These are phyloP conservation scores for Nipponia nippon DNA, from an alignment of 2,113 vertebrate genomes.

Conservation along the genomic window DNA sequence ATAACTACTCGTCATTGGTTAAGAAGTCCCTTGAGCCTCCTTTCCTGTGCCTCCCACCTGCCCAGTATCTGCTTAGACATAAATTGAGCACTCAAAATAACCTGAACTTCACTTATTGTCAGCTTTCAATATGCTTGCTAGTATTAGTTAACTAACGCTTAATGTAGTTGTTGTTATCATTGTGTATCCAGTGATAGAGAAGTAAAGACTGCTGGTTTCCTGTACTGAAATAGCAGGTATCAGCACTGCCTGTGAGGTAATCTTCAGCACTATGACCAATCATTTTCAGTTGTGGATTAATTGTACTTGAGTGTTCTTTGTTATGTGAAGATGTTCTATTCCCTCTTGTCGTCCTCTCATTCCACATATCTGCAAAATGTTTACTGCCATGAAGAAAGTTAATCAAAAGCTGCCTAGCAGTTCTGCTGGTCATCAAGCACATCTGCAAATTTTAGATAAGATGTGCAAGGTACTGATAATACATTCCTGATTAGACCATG, in stretches of 20 bases:
- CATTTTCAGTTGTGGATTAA: background rate
- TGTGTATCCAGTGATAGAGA: background rate
- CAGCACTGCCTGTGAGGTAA: background rate
- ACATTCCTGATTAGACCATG: background rate
- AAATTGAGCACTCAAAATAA: background rate
- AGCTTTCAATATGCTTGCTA: background rate
- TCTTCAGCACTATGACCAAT: background rate
- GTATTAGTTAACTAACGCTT: background rate
- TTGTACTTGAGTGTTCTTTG: background rate
- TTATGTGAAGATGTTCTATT: background rate
- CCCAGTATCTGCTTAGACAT: background rate
- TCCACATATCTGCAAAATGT: background rate
- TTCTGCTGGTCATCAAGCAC: background rate
- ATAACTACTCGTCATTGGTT: accelerated
- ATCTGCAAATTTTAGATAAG: background rate
- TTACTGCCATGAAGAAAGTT: background rate
- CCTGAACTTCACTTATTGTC: background rate
- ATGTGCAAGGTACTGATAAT: background rate
- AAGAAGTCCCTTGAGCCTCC: background rate
- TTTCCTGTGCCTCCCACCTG: background rate
- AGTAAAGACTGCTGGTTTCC: background rate
- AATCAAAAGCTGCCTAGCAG: background rate
- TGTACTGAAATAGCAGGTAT: background rate
- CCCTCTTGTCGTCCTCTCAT: background rate
- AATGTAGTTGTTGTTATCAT: background rate